Evolutionary conservation across 2,888 invertebrate species (phyloP), one percentile per base, ranked within the genome.

Genomic region (Torymus texanus): DNA sequence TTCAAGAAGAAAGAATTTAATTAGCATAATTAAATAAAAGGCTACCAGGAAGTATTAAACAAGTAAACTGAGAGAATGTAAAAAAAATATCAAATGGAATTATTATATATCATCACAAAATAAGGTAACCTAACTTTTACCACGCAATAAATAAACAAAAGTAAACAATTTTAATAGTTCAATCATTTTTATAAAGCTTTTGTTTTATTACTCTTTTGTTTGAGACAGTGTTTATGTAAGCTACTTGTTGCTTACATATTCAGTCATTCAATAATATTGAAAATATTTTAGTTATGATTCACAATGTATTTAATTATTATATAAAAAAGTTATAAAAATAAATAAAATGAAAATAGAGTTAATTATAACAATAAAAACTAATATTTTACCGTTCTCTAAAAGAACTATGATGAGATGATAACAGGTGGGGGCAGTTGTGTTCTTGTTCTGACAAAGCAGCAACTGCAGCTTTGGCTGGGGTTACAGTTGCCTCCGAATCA

Each of bases 401-500:
- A 67, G 89, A 87, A 79, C 86, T 83, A 82, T 88, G 88, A 72
- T 73, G 77, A 72, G 81, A 79, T 29, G 79, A 68, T 61, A 58
- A 78, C 5, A 86, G 81, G 21, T 86, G 86, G 24, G 85, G 81
- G 63, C 84, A 86, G 59, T 83, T 87, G 73, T 85, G 84, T 67
- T 88, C 90, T 79, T 88, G 87, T 74, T 90, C 89, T 18, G 86
- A 78, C 50, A 88, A 88, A 41, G 82, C 81, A 29, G 90, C 88
- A 50, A 88, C 86, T 59, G 86, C 85, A 58, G 86, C 86, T 90
- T 94, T 95, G 58, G 93, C 91, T 71, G 95, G 94, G 83, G 94
- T 94, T 84, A 66, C 71, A 59, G 78, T 78, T 86, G 94, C 92
- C 86, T 95, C 95, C 1, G 95, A 95, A 86, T 95, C 95, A 14